Evolutionary conservation across 2,113 vertebrate species (phyloP).

Genomic region (Pycnonotus jocosus): DNA sequence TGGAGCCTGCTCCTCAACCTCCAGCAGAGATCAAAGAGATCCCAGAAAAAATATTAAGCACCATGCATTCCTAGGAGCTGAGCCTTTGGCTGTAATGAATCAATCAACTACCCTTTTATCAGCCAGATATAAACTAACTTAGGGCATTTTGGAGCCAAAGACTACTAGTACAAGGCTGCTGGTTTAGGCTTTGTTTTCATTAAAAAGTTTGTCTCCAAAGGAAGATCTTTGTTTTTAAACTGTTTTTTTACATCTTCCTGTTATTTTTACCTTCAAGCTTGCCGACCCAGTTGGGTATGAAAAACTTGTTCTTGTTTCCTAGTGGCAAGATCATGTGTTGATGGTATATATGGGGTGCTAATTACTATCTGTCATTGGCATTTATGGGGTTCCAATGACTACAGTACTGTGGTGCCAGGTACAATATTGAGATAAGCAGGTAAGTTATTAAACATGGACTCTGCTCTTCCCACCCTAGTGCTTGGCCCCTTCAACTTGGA

Average conservation of each 20-base stretch:
- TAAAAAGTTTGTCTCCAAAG: neutral
- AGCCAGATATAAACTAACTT: conserved; percentile 11
- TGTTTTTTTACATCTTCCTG: neutral
- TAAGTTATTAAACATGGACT: neutral
- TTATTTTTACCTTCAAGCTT: conserved; percentile 9
- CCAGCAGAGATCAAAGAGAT: conserved; percentile 35
- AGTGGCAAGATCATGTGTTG: neutral
- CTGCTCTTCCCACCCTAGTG: neutral
- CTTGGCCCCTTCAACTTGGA: neutral
- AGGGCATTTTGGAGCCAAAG: neutral
- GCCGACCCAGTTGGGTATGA: conserved; percentile 3
- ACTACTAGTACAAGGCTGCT: neutral
- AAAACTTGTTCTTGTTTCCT: conserved; percentile 5
- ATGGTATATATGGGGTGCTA: neutral
- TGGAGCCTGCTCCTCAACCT: conserved; percentile 21
- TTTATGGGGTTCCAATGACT: conserved; percentile 18
- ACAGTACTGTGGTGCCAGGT: neutral
- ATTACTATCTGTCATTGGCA: neutral
- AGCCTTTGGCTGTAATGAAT: conserved; percentile 34
- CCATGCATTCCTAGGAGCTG: conserved; percentile 20
- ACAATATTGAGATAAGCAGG: conserved; percentile 30
- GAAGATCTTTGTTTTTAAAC: neutral
- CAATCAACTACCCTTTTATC: conserved; percentile 31
- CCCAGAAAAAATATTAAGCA: neutral
- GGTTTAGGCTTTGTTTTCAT: neutral